Percentiles rank a stretch among this genome's conserved stretches.
Conservation (phyloP, 2,113 vertebrate species). For the Tetraodon nigroviridis region DNA sequence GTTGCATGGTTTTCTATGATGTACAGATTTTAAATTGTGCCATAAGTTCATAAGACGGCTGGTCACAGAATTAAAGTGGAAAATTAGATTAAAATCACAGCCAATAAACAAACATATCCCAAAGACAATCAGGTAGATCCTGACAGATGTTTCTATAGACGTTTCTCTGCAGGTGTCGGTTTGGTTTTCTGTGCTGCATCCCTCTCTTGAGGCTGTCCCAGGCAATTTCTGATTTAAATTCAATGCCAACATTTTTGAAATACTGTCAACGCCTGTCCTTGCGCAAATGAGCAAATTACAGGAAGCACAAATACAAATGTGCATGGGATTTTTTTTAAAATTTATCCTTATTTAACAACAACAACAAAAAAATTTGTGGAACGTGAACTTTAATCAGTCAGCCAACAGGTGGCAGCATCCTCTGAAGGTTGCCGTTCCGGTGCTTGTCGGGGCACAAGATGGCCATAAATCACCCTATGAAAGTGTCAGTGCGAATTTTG, state of each 20-base stretch:
- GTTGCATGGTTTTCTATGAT: too few species aligned
- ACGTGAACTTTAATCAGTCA: neutral
- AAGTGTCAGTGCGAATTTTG: constrained; percentile 66
- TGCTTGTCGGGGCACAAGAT: constrained; percentile 14
- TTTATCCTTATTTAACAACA: too few species aligned
- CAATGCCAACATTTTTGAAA: neutral
- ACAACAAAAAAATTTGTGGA: too few species aligned
- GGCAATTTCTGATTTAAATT: neutral
- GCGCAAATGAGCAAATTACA: constrained; percentile 11
- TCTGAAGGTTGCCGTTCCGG: constrained; percentile 27
- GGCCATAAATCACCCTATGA: constrained; percentile 62
- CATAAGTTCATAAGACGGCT: too few species aligned
- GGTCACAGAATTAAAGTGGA: too few species aligned
- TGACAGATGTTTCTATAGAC: constrained; percentile 21
- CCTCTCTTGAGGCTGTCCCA: constrained; percentile 50
- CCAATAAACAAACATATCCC: too few species aligned
- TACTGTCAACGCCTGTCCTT: neutral
- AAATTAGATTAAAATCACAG: too few species aligned
- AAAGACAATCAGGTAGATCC: too few species aligned
- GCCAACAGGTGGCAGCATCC: constrained; percentile 64
- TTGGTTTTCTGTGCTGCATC: constrained; percentile 23
- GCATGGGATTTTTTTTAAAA: too few species aligned
- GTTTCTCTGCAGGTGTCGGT: constrained; percentile 13
- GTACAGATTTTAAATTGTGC: too few species aligned
- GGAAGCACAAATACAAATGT: constrained; percentile 14